Percentiles rank a stretch among this genome's conserved stretches.
These are phyloP conservation scores for Baronia brevicornis DNA, from an alignment of 2,888 invertebrate genomes.

Conservation along the genomic window DNA sequence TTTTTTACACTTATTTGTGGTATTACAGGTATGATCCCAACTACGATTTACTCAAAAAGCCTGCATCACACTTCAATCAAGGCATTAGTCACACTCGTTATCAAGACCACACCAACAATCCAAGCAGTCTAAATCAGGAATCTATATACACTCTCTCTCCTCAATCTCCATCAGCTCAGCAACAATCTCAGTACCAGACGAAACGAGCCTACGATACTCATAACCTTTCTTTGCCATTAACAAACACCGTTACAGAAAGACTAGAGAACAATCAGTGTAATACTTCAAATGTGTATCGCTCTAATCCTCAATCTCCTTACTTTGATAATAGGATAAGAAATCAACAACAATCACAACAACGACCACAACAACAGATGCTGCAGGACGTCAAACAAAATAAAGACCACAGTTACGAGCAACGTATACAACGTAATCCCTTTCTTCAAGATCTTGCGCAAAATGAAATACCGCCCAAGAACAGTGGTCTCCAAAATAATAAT, in stretches of 20 bases:
- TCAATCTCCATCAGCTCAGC: slow-evolving; percentile 59
- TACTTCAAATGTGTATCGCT: slow-evolving; percentile 48
- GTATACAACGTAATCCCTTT: slow-evolving; percentile 56
- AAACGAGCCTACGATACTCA: slow-evolving; percentile 64
- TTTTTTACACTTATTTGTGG: slow-evolving; percentile 16
- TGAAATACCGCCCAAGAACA: slow-evolving; percentile 34
- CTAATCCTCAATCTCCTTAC: slow-evolving; percentile 69
- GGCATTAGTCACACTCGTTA: slow-evolving; percentile 58
- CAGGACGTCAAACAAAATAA: slow-evolving; percentile 38
- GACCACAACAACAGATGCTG: slow-evolving; percentile 29
- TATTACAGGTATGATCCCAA: slow-evolving; percentile 72
- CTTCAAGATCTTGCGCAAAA: slow-evolving; percentile 47
- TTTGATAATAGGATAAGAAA: slow-evolving; percentile 60
- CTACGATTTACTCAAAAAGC: slow-evolving; percentile 71
- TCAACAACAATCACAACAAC: too few relatives aligned
- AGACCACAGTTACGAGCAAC: slow-evolving; percentile 52
- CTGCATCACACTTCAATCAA: slow-evolving; percentile 69
- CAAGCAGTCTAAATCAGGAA: slow-evolving; percentile 58
- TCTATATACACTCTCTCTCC: slow-evolving; percentile 70
- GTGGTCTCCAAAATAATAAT: slow-evolving; percentile 25
- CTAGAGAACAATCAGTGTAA: slow-evolving; percentile 46
- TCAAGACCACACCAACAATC: slow-evolving; percentile 55
- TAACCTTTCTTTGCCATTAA: slow-evolving; percentile 62
- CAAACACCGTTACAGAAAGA: slow-evolving; percentile 56
- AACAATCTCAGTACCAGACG: slow-evolving; percentile 47